Evolutionary conservation across 2,113 vertebrate species (phyloP), one percentile per base, ranked within the genome.

Genomic region (Nesospiza acunhae): DNA sequence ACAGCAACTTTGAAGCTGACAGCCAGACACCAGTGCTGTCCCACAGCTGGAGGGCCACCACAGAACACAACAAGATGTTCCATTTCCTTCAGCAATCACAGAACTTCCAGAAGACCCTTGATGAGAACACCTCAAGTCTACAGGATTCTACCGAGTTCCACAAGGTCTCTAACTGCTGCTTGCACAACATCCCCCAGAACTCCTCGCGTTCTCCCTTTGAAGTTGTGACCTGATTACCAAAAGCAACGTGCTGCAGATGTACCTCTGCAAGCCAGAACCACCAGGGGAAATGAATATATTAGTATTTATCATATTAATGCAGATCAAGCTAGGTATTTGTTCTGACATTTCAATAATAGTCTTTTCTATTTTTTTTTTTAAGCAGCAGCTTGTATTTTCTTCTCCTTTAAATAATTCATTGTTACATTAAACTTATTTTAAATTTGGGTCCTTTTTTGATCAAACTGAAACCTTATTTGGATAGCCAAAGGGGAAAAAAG

Each of bases 301-400:
- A 93, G 89, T 94, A 93, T 95, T 96, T 96, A 95, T 93, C 95
- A 92, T 88, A 92, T 96, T 95, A 95, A 96, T 86, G 87, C 86
- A 95, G 94, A 96, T 95, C 86, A 96, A 97, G 87, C 86, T 64
- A 81, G 72, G 89, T 96, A 88, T 97, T 95, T 96, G 90, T 95
- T 95, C 94, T 97, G 97, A 95, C 96, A 96, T 95, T 96, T 97
- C 91, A 95, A 94, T 96, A 96, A 97, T 92, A 95, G 86, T 81
- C 84, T 94, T 93, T 91, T 50, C 76, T 85, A 22, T 27, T 35
- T 81, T 95, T 56, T 55, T 94, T 84, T 93, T 64, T 64, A 92
- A 89, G 80, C 59, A 90, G 90, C 62, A 92, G 92, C 93, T 87
- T 95, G 79, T 89, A 68, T 92, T 89, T 92, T 84, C 85, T 92